Percentiles rank a stretch among this genome's conserved stretches.
phyloP scores from a whole-genome alignment of 2,797 vertebrate genomes.

The Argyrosomus regius region DNA sequence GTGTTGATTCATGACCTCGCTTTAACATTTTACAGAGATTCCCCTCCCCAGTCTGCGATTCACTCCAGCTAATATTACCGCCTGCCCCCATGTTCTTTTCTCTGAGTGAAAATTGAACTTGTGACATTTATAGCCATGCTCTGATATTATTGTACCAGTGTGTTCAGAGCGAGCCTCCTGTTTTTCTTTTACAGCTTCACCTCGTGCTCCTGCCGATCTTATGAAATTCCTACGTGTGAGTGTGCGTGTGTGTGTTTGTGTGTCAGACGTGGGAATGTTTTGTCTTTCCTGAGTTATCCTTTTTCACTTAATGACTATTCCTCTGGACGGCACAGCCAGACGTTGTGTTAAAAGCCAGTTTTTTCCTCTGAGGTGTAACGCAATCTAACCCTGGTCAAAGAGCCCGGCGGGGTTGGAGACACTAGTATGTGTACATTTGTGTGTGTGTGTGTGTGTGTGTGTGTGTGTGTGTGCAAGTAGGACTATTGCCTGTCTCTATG shows the following conservation, averaged over 20 bases:
- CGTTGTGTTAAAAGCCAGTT: conserved; percentile 80
- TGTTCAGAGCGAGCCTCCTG: conserved; percentile 49
- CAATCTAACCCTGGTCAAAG: conserved; percentile 75
- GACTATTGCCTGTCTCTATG: conserved; percentile 17
- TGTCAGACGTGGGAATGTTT: conserved; percentile 74
- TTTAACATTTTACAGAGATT: conserved; percentile 52
- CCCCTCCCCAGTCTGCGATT: conserved; percentile 28
- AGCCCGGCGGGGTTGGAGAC: conserved; percentile 65
- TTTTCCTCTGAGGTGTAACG: conserved; percentile 70
- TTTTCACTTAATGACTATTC: conserved; percentile 79
- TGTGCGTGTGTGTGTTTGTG: conserved; percentile 11
- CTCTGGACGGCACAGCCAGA: conserved; percentile 68
- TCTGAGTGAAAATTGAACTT: conserved; percentile 63
- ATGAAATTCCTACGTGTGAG: conserved; percentile 62
- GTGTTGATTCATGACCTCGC: conserved; percentile 39
- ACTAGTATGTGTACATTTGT: conserved; percentile 59
- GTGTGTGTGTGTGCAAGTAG: conserved; percentile 48
- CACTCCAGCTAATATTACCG: conserved; percentile 45
- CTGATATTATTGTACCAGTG: conserved; percentile 68
- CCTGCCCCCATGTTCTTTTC: conserved; percentile 40
- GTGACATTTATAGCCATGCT: conserved; percentile 69
- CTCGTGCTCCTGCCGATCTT: conserved; percentile 59
- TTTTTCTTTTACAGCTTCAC: conserved; percentile 69
- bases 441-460: conserved; percentile 58
- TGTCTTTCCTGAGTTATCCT: conserved; percentile 77